These are phyloP conservation scores for Polyommatus icarus DNA, from an alignment of 2,888 invertebrate genomes.

Conservation along the genomic window DNA sequence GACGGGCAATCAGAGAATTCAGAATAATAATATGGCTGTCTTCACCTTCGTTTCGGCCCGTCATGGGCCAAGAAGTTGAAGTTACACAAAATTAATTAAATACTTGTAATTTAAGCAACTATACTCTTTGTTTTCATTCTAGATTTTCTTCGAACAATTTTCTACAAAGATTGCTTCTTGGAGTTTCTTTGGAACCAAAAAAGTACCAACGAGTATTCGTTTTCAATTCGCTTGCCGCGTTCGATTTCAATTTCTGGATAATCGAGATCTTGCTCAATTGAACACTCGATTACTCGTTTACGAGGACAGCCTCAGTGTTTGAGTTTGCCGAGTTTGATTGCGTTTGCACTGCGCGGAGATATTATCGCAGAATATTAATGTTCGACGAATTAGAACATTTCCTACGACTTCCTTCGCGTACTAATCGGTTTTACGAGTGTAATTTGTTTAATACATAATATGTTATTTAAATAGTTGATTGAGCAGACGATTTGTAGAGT, in stretches of 20 bases:
- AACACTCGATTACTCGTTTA: slow-evolving; percentile 77
- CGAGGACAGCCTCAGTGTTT: slow-evolving; percentile 68
- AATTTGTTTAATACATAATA: not conserved
- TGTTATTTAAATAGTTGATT: not conserved
- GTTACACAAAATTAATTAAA: not conserved
- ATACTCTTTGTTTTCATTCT: not conserved
- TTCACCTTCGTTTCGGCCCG: too few relatives aligned
- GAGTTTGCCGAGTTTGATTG: slow-evolving; percentile 76
- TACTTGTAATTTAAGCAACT: not conserved
- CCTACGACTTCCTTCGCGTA: slow-evolving; percentile 31
- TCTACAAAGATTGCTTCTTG: slow-evolving; percentile 18
- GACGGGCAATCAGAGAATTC: too few relatives aligned
- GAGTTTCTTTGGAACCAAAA: slow-evolving; percentile 37
- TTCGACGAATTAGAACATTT: slow-evolving; percentile 47
- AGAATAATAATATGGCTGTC: too few relatives aligned
- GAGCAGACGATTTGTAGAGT: not conserved
- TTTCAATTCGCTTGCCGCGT: slow-evolving; percentile 67
- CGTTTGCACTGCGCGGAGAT: slow-evolving; percentile 66
- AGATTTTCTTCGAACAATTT: not conserved
- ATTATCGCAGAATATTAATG: slow-evolving; percentile 61
- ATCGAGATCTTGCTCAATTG: slow-evolving; percentile 78
- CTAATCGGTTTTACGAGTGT: not conserved
- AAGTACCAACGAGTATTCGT: slow-evolving; percentile 57
- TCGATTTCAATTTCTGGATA: slow-evolving; percentile 75
- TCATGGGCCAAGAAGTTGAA: too few relatives aligned